A percentile compares a stretch with the other conserved stretches of the same genome.
Evolutionary conservation across 2,113 vertebrate genomes (phyloP).

Genomic region (Zosterops hypoxanthus): DNA sequence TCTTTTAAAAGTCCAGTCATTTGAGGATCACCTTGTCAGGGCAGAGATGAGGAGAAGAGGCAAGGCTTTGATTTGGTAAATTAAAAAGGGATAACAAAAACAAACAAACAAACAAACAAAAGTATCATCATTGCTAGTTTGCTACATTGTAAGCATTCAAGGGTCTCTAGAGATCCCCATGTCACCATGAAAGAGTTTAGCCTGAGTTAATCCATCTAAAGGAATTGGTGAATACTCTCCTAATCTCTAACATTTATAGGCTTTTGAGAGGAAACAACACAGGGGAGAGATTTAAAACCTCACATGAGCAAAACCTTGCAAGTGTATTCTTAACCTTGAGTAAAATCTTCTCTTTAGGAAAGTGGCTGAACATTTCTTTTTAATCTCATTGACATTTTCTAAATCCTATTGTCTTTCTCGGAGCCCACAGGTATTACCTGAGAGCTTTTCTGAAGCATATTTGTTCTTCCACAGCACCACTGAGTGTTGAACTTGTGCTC

Average conservation of each 20-base stretch:
- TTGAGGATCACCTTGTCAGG: not conserved
- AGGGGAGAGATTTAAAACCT: not conserved
- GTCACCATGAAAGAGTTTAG: not conserved
- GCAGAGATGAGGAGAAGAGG: not conserved
- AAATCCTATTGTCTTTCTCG: not conserved
- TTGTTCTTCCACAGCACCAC: not conserved
- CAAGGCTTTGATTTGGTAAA: not conserved
- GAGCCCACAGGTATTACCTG: not conserved
- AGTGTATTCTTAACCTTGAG: not conserved
- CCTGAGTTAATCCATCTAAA: not conserved
- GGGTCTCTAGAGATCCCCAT: not conserved
- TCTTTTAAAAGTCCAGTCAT: not conserved
- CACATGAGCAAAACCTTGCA: not conserved
- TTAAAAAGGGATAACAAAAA: not conserved
- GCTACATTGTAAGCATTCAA: not conserved
- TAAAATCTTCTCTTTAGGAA: not conserved
- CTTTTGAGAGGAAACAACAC: not conserved
- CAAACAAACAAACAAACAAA: too few relatives aligned
- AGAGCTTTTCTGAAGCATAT: not conserved
- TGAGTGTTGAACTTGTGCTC: not conserved
- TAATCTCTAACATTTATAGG: not conserved
- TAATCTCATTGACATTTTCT: not conserved
- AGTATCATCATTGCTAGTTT: not conserved
- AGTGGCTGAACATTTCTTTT: not conserved
- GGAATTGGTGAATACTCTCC: not conserved